Base-by-base conservation (phyloP, 2,888 invertebrate species). In the Trichogramma evanescens region DNA sequence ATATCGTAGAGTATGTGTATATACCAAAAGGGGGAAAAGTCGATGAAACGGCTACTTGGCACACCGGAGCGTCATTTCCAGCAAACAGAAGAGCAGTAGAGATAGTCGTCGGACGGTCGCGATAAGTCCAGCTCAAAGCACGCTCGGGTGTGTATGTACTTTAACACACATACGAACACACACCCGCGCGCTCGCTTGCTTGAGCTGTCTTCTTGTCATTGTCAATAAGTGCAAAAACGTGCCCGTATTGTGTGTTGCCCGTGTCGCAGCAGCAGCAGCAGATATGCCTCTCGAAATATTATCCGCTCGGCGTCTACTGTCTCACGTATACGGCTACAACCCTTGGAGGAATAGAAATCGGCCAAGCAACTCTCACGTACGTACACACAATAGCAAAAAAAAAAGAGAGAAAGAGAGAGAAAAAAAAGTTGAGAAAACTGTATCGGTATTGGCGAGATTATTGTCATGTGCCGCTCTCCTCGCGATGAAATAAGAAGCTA, bases 381-480 rank as follows among this genome's bases (percentile, higher is more conserved):
- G n/a, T 9, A 9, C 4, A 40, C 10, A 54, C 48, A 52, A n/a
- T 52, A 46, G 45, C 26, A 41, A 43, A 41, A 48, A 13, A 41
- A 55, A 50, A 9, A 41, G 44, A 55, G 40, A 41, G n/a, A 45
- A n/a, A 48, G 41, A 5, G n/a, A 54, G 55, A 38, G 5, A 38
- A 13, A 46, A 8, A 46, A 8, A 46, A 46, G 46, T 10, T 46
- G 9, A 46, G 46, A 9, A 6, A 26, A 43, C 7, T 51, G 50
- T 44, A 56, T 54, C 26, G 26, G 26, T 26, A 26, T 26, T 26
- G 1, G 26, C 26, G 26, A 26, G 26, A 1, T 26, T 26, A 26
- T 57, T 51, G 59, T 49, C 53, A 57, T 45, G 54, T 57, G 52
- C 46, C 55, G 60, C 62, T 58, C 59, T 64, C 57, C 55, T 60